Base-by-base conservation (phyloP, 2,888 invertebrate genomes). In the Podotricha telesiphe region DNA sequence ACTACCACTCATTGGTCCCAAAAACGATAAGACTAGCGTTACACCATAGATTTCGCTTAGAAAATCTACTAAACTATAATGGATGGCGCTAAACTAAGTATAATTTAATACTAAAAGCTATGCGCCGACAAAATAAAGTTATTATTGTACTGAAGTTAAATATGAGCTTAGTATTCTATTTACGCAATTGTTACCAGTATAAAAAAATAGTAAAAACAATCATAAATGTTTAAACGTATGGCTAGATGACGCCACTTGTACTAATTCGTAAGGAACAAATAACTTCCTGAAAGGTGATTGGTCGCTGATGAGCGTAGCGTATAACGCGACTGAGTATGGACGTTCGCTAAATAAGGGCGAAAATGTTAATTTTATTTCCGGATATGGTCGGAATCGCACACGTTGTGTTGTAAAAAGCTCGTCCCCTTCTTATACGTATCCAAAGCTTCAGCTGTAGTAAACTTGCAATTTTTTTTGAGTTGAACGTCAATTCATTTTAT, bases 321-420 rank as follows among this genome's bases (percentile, higher is more conserved):
- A 85, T 84, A 80, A 87, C 70, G 77, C 89, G 81, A 76, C 88
- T 80, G 84, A 85, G 73, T 83, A 79, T 75, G 77, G 83, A 77
- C 79, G 87, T 78, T 72, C 70, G 69, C 78, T 77, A 78, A 81
- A 80, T 82, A 86, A 82, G 85, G 81, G 84, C 80, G 80, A 84
- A 83, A 84, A 80, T 82, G 73, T 76, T 73, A 75, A 78, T 76
- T 77, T 75, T 76, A 82, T 84, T 86, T 78, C 78, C 77, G 75
- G 75, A 72, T 75, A 67, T 70, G 68, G 70, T 71, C 80, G 81
- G 80, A 84, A 82, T 79, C 75, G 79, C 77, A 74, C 76, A 76
- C 75, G 73, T 73, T 69, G 69, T 76, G 65, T 68, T 70, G 73
- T 72, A 74, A 70, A 74, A 72, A 73, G 73, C 70, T 74, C 69